Evolutionary conservation across 1,140 invertebrate species (phyloP).

Genomic region (Agrypnia vestita): DNA sequence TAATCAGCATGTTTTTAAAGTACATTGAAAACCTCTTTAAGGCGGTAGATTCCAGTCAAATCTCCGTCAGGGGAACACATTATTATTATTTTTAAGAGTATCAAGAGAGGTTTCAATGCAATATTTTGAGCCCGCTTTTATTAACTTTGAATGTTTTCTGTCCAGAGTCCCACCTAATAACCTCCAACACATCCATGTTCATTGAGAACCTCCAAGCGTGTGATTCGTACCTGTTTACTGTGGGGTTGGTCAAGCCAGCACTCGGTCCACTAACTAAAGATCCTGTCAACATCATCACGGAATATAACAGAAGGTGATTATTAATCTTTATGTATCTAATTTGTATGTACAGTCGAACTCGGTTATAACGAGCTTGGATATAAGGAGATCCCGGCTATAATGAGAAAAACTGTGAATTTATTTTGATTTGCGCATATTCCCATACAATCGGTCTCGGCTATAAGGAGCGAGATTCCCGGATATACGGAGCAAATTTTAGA

Average conservation of each 20-base stretch:
- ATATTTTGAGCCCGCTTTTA: not conserved
- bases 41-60: no score
- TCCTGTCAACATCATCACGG: conserved; percentile 75
- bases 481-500: no score
- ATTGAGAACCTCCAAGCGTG: conserved; percentile 81
- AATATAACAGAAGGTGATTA: conserved; percentile 73
- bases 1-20: not conserved
- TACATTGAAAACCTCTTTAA: not conserved
- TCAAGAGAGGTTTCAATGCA: not conserved
- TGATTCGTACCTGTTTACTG: conserved; percentile 81
- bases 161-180: conserved; percentile 66
- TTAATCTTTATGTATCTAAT: not conserved
- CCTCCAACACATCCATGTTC: conserved; percentile 74
- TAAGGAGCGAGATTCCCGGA: no score
- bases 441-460: no score
- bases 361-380: no score
- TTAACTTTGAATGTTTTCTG: not conserved
- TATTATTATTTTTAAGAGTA: no score
- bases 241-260: conserved; percentile 78
- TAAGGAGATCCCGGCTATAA: no score
- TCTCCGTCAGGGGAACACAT: no score
- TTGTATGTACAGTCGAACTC: no score
- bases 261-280: conserved; percentile 78
- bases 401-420: no score
- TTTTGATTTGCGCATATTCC: no score